phyloP scores from a whole-genome alignment of 1,140 invertebrate species.

The Mamestra configurata region DNA sequence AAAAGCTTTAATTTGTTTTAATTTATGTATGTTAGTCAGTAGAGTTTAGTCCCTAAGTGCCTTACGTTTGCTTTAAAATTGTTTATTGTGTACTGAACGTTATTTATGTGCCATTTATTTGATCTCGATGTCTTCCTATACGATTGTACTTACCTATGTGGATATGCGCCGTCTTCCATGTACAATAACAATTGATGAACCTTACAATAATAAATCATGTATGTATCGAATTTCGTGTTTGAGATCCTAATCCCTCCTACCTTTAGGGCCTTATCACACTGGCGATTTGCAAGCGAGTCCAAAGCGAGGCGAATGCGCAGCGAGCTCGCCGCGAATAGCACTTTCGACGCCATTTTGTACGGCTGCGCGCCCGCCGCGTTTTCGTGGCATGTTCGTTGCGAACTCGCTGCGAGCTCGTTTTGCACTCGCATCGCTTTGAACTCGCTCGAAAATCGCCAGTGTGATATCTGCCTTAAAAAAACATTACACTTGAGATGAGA shows the following conservation, averaged over 20 bases:
- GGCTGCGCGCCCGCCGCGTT: too few species aligned
- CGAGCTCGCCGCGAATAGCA: too few species aligned
- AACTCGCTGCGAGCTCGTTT: too few species aligned
- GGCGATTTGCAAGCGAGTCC: too few species aligned
- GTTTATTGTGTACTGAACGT: slow-evolving; percentile 36
- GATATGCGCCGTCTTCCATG: slow-evolving; percentile 36
- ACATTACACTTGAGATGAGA: background rate
- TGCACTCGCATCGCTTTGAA: too few species aligned
- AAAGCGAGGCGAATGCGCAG: too few species aligned
- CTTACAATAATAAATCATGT: slow-evolving; percentile 37
- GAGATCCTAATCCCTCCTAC: background rate
- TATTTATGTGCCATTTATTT: slow-evolving; percentile 78
- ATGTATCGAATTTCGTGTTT: slow-evolving; percentile 37
- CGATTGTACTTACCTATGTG: slow-evolving; percentile 30
- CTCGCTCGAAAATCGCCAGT: too few species aligned
- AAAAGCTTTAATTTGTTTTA: slow-evolving; percentile 87
- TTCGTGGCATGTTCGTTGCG: too few species aligned
- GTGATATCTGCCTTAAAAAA: background rate
- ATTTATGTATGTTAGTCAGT: slow-evolving; percentile 65
- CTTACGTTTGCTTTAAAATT: slow-evolving; percentile 60
- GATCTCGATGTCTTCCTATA: slow-evolving; percentile 83
- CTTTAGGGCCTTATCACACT: too few species aligned
- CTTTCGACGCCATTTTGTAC: too few species aligned
- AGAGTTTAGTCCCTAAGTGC: slow-evolving; percentile 54
- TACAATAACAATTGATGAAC: slow-evolving; percentile 35